Evolutionary conservation across 2,888 invertebrate species (phyloP).

Genomic region (Tetragonisca angustula): DNA sequence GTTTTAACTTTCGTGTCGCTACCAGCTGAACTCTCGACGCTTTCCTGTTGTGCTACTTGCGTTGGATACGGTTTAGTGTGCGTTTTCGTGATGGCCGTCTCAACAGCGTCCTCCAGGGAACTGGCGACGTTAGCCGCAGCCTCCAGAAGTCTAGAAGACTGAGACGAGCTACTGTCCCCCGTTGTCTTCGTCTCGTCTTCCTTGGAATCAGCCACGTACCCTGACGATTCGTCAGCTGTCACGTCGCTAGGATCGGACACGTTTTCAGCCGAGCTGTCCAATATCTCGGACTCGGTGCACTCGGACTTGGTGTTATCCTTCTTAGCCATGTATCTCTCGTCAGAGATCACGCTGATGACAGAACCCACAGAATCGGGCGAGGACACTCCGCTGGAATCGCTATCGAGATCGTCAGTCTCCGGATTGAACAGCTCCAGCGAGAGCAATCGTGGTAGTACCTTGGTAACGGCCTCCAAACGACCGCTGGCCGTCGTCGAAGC

Average conservation of each 20-base stretch:
- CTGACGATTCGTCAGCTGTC: slow-evolving; percentile 48
- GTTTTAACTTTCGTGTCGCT: slow-evolving; percentile 8
- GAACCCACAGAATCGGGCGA: slow-evolving; percentile 95
- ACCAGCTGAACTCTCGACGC: background rate
- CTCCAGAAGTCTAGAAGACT: slow-evolving; percentile 86
- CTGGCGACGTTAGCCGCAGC: slow-evolving; percentile 88
- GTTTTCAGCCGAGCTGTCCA: slow-evolving; percentile 54
- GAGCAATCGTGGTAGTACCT: slow-evolving; percentile 90
- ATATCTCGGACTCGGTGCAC: slow-evolving; percentile 51
- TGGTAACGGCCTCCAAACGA: slow-evolving; percentile 87
- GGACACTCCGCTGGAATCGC: slow-evolving; percentile 94
- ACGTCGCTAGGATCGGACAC: slow-evolving; percentile 50
- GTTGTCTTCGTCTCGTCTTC: slow-evolving; percentile 45
- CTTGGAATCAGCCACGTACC: slow-evolving; percentile 37
- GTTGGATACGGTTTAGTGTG: slow-evolving; percentile 39
- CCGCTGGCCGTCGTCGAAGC: slow-evolving; percentile 86
- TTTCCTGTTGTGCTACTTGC: slow-evolving; percentile 43
- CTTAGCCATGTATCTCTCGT: slow-evolving; percentile 84
- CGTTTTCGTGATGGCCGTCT: slow-evolving; percentile 87
- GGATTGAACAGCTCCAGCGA: slow-evolving; percentile 95
- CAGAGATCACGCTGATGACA: slow-evolving; percentile 91
- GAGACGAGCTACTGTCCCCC: slow-evolving; percentile 33
- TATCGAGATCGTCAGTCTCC: slow-evolving; percentile 95
- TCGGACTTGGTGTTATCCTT: slow-evolving; percentile 63
- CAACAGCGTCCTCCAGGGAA: slow-evolving; percentile 89